Evolutionary conservation across 2,113 vertebrate species (phyloP).

Genomic region (Corythornis cristatus): DNA sequence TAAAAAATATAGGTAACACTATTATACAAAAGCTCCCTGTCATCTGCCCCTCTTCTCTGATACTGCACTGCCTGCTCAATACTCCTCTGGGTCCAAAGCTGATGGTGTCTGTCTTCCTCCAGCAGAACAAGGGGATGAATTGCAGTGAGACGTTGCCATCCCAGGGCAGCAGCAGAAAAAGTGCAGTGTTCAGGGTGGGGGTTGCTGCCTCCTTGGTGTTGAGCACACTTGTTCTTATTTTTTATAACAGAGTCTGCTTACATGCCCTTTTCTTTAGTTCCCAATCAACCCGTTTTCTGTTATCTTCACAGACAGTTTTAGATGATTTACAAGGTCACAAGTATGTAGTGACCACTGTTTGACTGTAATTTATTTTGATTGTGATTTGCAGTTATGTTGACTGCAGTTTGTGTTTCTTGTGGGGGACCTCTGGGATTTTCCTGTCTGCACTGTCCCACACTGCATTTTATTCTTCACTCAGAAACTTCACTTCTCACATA

Average conservation of each 20-base stretch:
- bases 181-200: background rate
- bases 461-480: background rate
- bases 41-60: background rate
- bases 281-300: background rate
- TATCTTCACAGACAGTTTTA: background rate
- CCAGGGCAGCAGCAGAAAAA: background rate
- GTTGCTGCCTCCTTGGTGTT: background rate
- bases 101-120: background rate
- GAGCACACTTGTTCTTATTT: background rate
- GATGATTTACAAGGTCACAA: background rate
- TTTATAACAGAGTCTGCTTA: background rate
- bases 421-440: background rate
- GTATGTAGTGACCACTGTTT: background rate
- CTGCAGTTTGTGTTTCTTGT: background rate
- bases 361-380: background rate
- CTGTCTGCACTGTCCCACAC: background rate
- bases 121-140: background rate
- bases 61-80: background rate
- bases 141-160: background rate
- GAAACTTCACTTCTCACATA: background rate
- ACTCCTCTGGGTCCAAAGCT: background rate
- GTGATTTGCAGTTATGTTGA: background rate
- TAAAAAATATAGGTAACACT: background rate
- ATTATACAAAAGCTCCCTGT: background rate
- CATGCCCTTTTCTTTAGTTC: background rate